Base-by-base conservation (phyloP, 1,140 invertebrate genomes). In the Papilio xuthus region DNA sequence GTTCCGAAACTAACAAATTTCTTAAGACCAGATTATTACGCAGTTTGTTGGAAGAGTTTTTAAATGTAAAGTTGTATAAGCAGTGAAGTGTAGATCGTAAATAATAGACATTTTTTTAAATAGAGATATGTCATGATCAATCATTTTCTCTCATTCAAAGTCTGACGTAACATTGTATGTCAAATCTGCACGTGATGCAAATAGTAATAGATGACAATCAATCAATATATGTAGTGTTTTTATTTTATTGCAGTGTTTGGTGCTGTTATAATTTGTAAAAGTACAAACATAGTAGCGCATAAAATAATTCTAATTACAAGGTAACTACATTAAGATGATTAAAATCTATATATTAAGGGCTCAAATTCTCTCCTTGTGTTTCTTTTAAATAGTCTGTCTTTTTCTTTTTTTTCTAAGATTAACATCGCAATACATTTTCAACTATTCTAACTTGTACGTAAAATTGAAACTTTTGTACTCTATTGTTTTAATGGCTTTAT, bases 71-170 rank as follows among this genome's bases (percentile, higher is more conserved):
- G 13, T 15, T 18, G 4, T 6, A 18, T 47, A 13, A 7, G 44
- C 4, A 56, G 8, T 56, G n/a, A 10, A 23, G 8, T 56, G 7
- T 56, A 56, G n/a, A 10, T 56, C 53, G 23, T 26, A 26, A 60
- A 26, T 26, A 12, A 60, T 60, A 60, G 20, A 23, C 20, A 13
- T 10, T 20, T 67, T 67, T 67, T 67, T 32, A 67, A 67, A 67
- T 32, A 15, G 60, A 67, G 60, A 67, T 67, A 10, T 32, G 13
- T 67, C 60, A 67, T 67, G 26, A 67, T 67, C 60, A 67, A 67
- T 67, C 26, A 67, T 67, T 67, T 67, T 28, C 23, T 67, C 13
- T 32, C 12, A 67, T 15, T 32, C 60, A 28, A 67, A 32, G 2
- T 28, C 13, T 23, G 53, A 56, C 53, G n/a, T 20, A 18, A 56